phyloP scores from a whole-genome alignment of 1,140 invertebrate genomes.

The Armadillidium nasatum region DNA sequence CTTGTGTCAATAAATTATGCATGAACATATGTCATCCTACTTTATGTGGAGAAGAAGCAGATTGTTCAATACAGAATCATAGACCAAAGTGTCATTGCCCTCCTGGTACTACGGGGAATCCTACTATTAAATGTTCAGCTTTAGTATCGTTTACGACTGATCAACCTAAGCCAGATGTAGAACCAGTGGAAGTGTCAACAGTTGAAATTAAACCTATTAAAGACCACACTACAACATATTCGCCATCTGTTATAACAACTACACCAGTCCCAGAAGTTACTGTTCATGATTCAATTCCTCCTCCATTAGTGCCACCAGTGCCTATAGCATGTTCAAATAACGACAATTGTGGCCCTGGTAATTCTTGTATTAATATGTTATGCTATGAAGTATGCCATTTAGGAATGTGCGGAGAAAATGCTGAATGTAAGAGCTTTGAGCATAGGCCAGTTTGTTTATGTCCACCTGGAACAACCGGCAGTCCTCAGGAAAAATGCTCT shows the following conservation, averaged over 20 bases:
- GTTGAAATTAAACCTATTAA: background rate
- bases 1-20: slow-evolving; percentile 47
- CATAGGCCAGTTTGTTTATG: slow-evolving; percentile 45
- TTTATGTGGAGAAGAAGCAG: slow-evolving; percentile 47
- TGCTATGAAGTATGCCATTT: slow-evolving; percentile 62
- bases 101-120: slow-evolving; percentile 68
- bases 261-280: slow-evolving; percentile 17
- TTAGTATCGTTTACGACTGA: slow-evolving; percentile 24
- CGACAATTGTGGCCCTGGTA: slow-evolving; percentile 66
- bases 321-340: slow-evolving; percentile 67
- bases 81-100: slow-evolving; percentile 71
- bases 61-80: slow-evolving; percentile 62
- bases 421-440: slow-evolving; percentile 40
- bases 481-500: slow-evolving; percentile 62
- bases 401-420: slow-evolving; percentile 49
- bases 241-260: slow-evolving; percentile 30
- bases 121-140: slow-evolving; percentile 64
- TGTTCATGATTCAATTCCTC: slow-evolving; percentile 22
- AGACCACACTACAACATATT: slow-evolving; percentile 3
- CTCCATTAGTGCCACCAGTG: slow-evolving; percentile 29
- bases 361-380: slow-evolving; percentile 69
- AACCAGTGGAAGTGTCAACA: background rate
- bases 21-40: slow-evolving; percentile 46
- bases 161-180: background rate
- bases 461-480: slow-evolving; percentile 38